These are phyloP conservation scores for Drosophila nasuta DNA, from an alignment of 1,140 invertebrate species.

Conservation along the genomic window DNA sequence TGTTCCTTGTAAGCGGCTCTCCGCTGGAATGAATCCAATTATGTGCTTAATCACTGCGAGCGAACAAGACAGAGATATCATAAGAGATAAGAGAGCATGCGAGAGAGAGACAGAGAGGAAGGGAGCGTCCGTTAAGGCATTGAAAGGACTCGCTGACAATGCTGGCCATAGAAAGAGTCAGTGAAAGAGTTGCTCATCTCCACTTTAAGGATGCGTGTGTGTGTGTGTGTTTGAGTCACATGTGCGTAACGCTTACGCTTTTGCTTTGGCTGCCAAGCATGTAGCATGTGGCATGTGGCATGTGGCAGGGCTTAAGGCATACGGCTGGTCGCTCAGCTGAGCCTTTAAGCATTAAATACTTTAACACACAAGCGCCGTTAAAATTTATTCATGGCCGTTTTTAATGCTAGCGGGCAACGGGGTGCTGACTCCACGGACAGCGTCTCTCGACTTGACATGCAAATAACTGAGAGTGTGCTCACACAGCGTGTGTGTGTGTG, in stretches of 20 bases:
- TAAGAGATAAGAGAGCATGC: background rate
- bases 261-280: constrained; percentile 30
- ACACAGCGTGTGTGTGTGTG: constrained; percentile 33
- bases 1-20: constrained; percentile 47
- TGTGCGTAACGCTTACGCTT: constrained; percentile 54
- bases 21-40: constrained; percentile 79
- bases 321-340: constrained; percentile 71
- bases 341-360: constrained; percentile 82
- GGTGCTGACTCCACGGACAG: constrained; percentile 9
- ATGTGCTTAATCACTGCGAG: constrained; percentile 78
- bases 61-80: constrained; percentile 14
- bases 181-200: constrained; percentile 35
- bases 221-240: constrained; percentile 49
- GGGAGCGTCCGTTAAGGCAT: background rate
- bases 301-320: constrained; percentile 77
- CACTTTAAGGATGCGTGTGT: constrained; percentile 15
- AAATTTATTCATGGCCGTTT: constrained; percentile 82
- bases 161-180: constrained; percentile 44
- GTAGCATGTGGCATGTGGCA: constrained; percentile 42
- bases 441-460: constrained; percentile 70
- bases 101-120: constrained; percentile 6
- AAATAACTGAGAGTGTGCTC: constrained; percentile 65
- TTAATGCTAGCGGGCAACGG: constrained; percentile 62
- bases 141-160: constrained; percentile 58
- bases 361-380: constrained; percentile 81